These are phyloP conservation scores for Oryzias celebensis DNA, from an alignment of 2,113 vertebrate species.

Conservation along the genomic window DNA sequence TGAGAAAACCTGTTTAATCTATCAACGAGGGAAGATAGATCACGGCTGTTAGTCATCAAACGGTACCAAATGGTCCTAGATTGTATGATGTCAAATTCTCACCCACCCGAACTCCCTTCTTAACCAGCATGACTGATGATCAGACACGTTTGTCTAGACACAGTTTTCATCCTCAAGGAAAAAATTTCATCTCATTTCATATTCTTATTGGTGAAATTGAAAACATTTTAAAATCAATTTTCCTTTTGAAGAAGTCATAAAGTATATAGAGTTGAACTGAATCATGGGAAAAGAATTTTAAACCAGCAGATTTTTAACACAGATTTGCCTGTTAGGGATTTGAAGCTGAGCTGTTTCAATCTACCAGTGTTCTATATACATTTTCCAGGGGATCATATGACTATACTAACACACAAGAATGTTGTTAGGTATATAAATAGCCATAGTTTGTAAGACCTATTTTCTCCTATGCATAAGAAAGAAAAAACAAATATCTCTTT, in stretches of 20 bases:
- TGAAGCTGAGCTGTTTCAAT: conserved; percentile 26
- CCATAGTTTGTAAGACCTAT: conserved; percentile 66
- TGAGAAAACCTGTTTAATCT: conserved; percentile 72
- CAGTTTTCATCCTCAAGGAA: too few relatives aligned
- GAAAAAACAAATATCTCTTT: conserved; percentile 69
- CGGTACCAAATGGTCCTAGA: conserved; percentile 10
- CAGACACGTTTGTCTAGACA: conserved; percentile 2
- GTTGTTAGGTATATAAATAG: conserved; percentile 75
- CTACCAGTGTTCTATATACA: conserved; percentile 45
- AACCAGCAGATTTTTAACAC: too few relatives aligned
- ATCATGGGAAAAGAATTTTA: too few relatives aligned
- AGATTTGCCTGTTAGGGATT: conserved; percentile 23
- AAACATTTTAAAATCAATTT: too few relatives aligned
- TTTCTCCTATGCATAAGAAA: conserved; percentile 68
- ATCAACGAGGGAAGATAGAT: conserved; percentile 16
- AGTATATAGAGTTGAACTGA: too few relatives aligned
- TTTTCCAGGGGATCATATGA: conserved; percentile 52
- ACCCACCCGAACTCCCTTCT: conserved; percentile 12
- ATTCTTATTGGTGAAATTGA: too few relatives aligned
- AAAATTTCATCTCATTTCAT: too few relatives aligned
- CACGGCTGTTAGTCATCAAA: conserved; percentile 47
- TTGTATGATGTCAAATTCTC: conserved; percentile 14
- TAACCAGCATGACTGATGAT: neutral
- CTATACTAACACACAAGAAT: conserved; percentile 67
- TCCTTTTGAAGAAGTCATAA: too few relatives aligned